Percentiles rank a stretch among this genome's conserved stretches.
Conservation (phyloP, 2,797 vertebrate genomes). For the Pseudochirops cupreus region DNA sequence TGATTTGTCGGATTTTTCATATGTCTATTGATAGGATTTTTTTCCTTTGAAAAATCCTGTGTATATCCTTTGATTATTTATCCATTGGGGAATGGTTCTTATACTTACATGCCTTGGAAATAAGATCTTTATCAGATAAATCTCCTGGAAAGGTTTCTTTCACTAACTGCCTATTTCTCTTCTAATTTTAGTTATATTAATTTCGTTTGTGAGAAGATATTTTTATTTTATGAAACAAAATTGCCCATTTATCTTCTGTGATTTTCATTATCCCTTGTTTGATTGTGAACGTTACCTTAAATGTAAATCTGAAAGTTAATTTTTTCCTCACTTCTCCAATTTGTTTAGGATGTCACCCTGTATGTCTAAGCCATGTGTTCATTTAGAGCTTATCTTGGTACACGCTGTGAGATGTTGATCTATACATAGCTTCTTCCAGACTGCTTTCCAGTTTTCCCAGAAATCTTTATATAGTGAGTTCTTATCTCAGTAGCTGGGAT, state of each 20-base stretch:
- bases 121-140: background rate
- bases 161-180: background rate
- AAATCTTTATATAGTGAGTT: background rate
- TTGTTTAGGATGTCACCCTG: background rate
- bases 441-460: background rate
- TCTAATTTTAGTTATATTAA: background rate
- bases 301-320: background rate
- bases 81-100: background rate
- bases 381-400: background rate
- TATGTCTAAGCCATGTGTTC: background rate
- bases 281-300: background rate
- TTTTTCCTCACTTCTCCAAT: background rate
- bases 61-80: background rate
- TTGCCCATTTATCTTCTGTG: background rate
- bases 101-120: background rate
- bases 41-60: no score
- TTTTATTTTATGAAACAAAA: background rate
- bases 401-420: background rate
- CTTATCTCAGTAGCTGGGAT: background rate
- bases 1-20: no score
- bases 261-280: background rate
- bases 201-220: background rate
- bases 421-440: background rate
- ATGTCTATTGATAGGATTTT: no score
- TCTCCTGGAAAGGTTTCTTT: background rate